A percentile compares a stretch with the other conserved stretches of the same genome.
phyloP scores from a whole-genome alignment of 2,888 invertebrate genomes.

The Blastobasis lacticolella region DNA sequence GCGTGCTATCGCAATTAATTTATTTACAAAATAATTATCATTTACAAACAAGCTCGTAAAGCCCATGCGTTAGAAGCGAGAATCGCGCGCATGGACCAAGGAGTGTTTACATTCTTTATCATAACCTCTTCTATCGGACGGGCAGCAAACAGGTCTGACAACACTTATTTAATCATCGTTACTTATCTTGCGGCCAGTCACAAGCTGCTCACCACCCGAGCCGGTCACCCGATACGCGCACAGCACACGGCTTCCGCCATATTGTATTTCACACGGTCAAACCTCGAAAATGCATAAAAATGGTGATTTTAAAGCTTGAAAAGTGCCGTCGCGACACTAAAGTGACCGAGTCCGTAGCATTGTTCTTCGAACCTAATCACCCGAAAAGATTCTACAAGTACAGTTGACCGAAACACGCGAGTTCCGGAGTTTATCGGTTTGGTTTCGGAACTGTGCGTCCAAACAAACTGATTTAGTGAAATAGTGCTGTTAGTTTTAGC shows the following conservation, averaged over 20 bases:
- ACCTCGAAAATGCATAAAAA: constrained; percentile 61
- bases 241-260: constrained; percentile 23
- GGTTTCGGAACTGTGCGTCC: constrained; percentile 28
- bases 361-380: constrained; percentile 62
- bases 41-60: no score
- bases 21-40: no score
- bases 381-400: constrained; percentile 68
- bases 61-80: no score
- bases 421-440: constrained; percentile 32
- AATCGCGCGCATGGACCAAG: no score
- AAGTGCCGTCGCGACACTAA: constrained; percentile 51
- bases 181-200: constrained; percentile 17
- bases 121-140: no score
- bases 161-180: no score
- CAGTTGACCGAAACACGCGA: constrained; percentile 54
- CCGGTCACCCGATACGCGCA: constrained; percentile 16
- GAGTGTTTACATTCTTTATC: no score
- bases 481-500: not conserved
- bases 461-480: not conserved
- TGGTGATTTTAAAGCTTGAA: constrained; percentile 53
- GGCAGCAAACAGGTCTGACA: no score
- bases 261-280: constrained; percentile 9
- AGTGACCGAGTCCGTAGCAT: constrained; percentile 50
- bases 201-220: constrained; percentile 22
- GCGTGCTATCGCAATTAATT: no score